These are phyloP conservation scores for Pangasius larnaudii DNA, from an alignment of 2,797 vertebrate genomes.

Conservation along the genomic window DNA sequence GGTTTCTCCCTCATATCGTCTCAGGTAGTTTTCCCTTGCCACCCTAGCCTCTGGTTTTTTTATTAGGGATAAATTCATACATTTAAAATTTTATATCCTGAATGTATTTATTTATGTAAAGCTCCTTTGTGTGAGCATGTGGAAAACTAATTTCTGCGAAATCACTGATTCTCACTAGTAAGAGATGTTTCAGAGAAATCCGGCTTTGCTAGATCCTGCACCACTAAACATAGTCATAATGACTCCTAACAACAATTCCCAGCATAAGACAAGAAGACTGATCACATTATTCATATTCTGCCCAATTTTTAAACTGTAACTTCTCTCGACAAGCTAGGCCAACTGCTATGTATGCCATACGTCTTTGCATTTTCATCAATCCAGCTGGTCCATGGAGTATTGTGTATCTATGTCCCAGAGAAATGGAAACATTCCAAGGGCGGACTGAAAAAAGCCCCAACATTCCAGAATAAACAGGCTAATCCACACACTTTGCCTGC, in stretches of 20 bases:
- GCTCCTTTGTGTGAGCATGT: constrained; percentile 59
- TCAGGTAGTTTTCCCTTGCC: too few species aligned
- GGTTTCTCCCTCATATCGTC: too few species aligned
- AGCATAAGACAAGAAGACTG: too few species aligned
- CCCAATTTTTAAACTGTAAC: background rate
- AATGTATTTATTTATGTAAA: too few species aligned
- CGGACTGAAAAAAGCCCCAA: constrained; percentile 70
- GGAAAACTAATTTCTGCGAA: constrained; percentile 59
- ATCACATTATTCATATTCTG: background rate
- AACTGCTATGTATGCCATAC: background rate
- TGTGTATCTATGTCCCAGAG: constrained; percentile 68
- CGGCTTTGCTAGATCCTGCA: background rate
- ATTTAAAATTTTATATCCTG: too few species aligned
- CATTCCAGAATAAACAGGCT: constrained; percentile 75
- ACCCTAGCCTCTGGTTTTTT: too few species aligned
- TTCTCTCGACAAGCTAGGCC: background rate
- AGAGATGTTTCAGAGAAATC: constrained; percentile 21
- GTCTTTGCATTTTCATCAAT: background rate
- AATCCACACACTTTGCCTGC: constrained; percentile 77
- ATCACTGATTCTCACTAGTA: constrained; percentile 53
- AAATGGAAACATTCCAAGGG: constrained; percentile 69
- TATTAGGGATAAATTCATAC: too few species aligned
- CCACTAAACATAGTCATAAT: too few species aligned
- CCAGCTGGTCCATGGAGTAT: constrained; percentile 57
- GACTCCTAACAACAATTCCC: background rate